These are phyloP conservation scores for Drosophila kanekoi DNA, from an alignment of 2,888 invertebrate species.

Conservation along the genomic window DNA sequence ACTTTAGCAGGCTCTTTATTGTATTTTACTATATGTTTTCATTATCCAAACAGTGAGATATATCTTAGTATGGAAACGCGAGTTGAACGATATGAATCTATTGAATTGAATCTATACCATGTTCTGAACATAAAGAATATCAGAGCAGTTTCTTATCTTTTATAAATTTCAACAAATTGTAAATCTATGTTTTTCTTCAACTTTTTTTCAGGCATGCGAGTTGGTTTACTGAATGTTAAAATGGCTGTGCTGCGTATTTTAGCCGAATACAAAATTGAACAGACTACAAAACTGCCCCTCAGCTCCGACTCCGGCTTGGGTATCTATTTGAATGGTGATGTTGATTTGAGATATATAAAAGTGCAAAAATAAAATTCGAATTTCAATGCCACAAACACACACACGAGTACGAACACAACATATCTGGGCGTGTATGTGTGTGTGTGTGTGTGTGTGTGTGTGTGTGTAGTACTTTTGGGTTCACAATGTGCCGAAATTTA, in stretches of 20 bases:
- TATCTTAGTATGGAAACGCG: too few relatives aligned
- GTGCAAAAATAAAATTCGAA: constrained; percentile 46
- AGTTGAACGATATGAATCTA: background rate
- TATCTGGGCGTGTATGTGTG: constrained; percentile 22
- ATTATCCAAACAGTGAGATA: too few relatives aligned
- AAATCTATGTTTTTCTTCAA: background rate
- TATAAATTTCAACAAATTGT: background rate
- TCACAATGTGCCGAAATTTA: constrained; percentile 67
- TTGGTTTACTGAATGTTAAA: constrained; percentile 61
- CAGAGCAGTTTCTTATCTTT: too few relatives aligned
- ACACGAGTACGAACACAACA: background rate
- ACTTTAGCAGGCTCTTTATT: too few relatives aligned
- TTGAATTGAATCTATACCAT: too few relatives aligned
- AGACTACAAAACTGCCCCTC: constrained; percentile 53
- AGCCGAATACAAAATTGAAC: constrained; percentile 56
- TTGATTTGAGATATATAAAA: constrained; percentile 63
- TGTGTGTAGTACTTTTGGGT: constrained; percentile 51
- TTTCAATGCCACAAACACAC: constrained; percentile 9
- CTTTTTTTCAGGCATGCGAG: constrained; percentile 56
- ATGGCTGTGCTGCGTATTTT: constrained; percentile 62
- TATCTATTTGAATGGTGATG: constrained; percentile 59
- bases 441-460: constrained; percentile 27
- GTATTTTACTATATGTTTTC: too few relatives aligned
- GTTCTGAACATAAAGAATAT: too few relatives aligned
- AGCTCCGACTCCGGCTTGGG: constrained; percentile 62